Evolutionary conservation across 23 tunicate species (phyloP).

Genomic region (Styela clava): DNA sequence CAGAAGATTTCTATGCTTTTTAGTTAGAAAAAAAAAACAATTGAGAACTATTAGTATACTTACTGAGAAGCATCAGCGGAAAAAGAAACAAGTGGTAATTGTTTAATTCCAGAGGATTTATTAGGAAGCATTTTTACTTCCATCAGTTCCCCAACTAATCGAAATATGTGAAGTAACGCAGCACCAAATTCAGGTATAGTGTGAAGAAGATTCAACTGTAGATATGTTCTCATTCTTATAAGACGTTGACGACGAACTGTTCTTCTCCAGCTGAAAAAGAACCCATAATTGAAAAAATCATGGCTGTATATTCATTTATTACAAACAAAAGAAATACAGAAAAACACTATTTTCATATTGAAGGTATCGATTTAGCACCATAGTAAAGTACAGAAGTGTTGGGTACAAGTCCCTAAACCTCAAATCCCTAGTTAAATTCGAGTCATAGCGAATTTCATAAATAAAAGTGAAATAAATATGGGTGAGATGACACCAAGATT

Average conservation of each 20-base stretch:
- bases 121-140: conserved; percentile 58
- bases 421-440: too few species aligned
- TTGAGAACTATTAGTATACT: too few species aligned
- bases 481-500: too few species aligned
- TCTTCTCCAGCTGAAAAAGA: conserved; percentile 42
- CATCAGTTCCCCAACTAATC: conserved; percentile 54
- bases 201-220: conserved; percentile 38
- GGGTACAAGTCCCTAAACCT: too few species aligned
- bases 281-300: conserved; percentile 9
- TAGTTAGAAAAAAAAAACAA: too few species aligned
- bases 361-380: too few species aligned
- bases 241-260: conserved; percentile 42
- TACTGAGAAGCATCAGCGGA: conserved; percentile 47
- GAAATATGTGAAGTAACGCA: conserved; percentile 71
- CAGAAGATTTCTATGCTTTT: too few species aligned
- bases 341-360: too few species aligned
- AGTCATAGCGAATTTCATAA: too few species aligned
- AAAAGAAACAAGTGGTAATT: conserved; percentile 39
- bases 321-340: not conserved
- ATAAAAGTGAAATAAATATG: too few species aligned
- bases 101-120: conserved; percentile 19
- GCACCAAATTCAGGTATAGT: conserved; percentile 75
- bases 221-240: conserved; percentile 21
- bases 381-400: too few species aligned
- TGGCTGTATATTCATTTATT: not conserved